phyloP scores from a whole-genome alignment of 2,888 invertebrate genomes.

The Acutogordius australiensis region DNA sequence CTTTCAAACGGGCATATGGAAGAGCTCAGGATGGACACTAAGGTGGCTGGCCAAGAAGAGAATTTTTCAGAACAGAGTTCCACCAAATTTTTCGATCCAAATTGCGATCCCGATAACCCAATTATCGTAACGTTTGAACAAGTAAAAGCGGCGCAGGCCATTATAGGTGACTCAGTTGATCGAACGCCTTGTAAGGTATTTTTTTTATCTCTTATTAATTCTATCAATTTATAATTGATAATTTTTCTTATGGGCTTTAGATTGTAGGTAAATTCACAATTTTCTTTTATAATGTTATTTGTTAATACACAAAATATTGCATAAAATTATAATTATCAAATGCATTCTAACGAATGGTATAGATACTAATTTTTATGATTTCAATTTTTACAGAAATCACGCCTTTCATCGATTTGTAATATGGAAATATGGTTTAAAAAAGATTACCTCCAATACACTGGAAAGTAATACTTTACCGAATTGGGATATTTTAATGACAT shows the following conservation, averaged over 20 bases:
- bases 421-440: conserved; percentile 72
- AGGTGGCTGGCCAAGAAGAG: background rate
- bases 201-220: no score
- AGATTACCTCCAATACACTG: conserved; percentile 72
- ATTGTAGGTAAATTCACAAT: no score
- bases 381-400: conserved; percentile 37
- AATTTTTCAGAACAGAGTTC: background rate
- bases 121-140: conserved; percentile 44
- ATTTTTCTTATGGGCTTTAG: no score
- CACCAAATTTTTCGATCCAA: conserved; percentile 7
- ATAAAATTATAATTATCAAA: no score
- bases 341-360: no score
- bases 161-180: conserved; percentile 49
- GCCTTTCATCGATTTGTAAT: conserved; percentile 42
- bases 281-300: no score
- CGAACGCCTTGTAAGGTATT: conserved; percentile 57
- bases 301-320: no score
- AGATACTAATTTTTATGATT: conserved; percentile 11
- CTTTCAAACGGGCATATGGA: background rate
- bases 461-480: conserved; percentile 35
- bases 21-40: background rate
- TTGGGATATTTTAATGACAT: no score
- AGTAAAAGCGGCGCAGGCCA: conserved; percentile 56
- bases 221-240: no score
- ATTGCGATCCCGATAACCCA: conserved; percentile 25